Evolutionary conservation across 2,113 vertebrate species (phyloP).

Genomic region (Willisornis vidua): DNA sequence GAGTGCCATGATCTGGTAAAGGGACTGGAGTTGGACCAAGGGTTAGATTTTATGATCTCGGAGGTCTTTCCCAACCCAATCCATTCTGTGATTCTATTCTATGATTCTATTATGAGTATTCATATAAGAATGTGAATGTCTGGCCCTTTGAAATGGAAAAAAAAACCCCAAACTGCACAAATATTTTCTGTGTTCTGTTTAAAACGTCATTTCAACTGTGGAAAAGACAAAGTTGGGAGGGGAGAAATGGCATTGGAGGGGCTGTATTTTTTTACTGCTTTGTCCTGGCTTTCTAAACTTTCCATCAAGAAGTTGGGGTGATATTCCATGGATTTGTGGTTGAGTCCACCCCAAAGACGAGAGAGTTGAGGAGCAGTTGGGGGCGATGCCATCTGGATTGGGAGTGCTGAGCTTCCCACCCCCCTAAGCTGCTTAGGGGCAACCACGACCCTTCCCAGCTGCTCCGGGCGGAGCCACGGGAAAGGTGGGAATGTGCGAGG

Average conservation of each 20-base stretch:
- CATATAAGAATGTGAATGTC: not conserved
- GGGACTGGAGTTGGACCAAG: too few species aligned
- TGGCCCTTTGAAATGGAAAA: not conserved
- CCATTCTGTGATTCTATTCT: too few species aligned
- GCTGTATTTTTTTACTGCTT: not conserved
- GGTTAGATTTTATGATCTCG: too few species aligned
- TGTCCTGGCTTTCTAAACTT: not conserved
- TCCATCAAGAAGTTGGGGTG: rapidly evolving
- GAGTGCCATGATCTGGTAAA: too few species aligned
- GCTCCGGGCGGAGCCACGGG: not conserved
- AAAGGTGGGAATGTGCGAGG: not conserved
- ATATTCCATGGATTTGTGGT: not conserved
- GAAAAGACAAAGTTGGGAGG: not conserved
- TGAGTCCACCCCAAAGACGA: not conserved
- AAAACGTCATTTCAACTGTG: not conserved
- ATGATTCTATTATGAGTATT: not conserved
- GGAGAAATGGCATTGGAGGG: not conserved
- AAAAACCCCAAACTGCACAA: not conserved
- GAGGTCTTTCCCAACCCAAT: too few species aligned
- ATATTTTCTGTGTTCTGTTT: not conserved
- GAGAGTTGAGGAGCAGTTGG: not conserved
- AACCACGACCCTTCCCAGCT: conserved; percentile 27
- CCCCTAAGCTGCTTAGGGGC: conserved; percentile 18
- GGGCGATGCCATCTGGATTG: conserved; percentile 12
- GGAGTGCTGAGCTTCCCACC: not conserved